A percentile compares a stretch with the other conserved stretches of the same genome.
Conservation (phyloP, 2,888 invertebrate genomes). For the Chironomus tentans region DNA sequence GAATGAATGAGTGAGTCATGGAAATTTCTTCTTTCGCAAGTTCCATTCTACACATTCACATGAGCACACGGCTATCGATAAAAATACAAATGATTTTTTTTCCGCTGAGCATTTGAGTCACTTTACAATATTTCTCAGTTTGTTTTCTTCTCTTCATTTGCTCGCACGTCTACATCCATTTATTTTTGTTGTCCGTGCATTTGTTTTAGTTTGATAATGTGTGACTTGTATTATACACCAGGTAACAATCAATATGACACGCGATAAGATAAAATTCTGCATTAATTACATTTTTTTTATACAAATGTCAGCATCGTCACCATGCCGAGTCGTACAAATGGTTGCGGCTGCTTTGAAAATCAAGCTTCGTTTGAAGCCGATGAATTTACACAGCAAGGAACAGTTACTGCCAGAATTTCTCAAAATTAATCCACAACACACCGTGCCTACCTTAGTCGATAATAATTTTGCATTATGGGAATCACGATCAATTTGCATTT, state of each 20-base stretch:
- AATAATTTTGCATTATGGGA: conserved; percentile 74
- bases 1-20: too few species aligned
- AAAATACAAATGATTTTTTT: too few species aligned
- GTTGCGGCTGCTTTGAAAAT: conserved; percentile 51
- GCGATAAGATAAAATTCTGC: not conserved
- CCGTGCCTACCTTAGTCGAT: conserved; percentile 74
- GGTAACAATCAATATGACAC: not conserved
- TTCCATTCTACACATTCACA: too few species aligned
- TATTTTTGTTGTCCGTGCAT: too few species aligned
- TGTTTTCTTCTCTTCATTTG: too few species aligned
- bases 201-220: not conserved
- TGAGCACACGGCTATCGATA: too few species aligned
- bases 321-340: conserved; percentile 51
- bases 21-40: too few species aligned
- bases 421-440: conserved; percentile 66
- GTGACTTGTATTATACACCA: not conserved
- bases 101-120: too few species aligned
- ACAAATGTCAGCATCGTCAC: conserved; percentile 43
- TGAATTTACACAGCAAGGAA: conserved; percentile 48
- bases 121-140: too few species aligned
- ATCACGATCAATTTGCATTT: conserved; percentile 73
- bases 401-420: conserved; percentile 53
- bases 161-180: too few species aligned
- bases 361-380: conserved; percentile 47
- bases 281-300: not conserved